Conservation (phyloP, 2,113 vertebrate genomes). For the Bothrops jararaca region DNA sequence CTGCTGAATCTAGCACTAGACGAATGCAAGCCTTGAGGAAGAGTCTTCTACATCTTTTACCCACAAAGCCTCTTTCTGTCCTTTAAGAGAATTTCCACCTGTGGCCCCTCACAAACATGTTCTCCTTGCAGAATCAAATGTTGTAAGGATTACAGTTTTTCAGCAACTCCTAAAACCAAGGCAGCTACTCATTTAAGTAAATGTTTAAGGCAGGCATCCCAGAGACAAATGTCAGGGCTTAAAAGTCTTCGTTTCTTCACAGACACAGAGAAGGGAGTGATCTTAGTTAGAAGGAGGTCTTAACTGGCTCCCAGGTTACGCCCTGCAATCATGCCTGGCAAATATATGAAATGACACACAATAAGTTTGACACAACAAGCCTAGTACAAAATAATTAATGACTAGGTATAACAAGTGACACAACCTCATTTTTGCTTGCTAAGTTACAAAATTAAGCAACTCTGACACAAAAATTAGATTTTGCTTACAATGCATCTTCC, state of each 20-base stretch:
- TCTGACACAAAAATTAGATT: constrained; percentile 53
- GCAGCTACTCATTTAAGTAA: not conserved
- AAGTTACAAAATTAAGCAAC: constrained; percentile 62
- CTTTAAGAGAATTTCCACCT: not conserved
- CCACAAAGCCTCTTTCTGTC: not conserved
- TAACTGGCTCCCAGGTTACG: not conserved
- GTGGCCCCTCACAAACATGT: not conserved
- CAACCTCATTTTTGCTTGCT: constrained; percentile 12
- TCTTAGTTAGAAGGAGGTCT: not conserved
- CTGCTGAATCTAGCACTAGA: not conserved
- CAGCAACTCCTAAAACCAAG: not conserved
- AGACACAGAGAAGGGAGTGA: not conserved
- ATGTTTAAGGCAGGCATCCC: not conserved
- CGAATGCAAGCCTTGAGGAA: not conserved
- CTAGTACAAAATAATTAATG: constrained; percentile 18
- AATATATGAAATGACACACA: not conserved
- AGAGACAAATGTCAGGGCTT: not conserved
- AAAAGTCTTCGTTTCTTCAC: not conserved
- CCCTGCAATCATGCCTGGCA: no score
- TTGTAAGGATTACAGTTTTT: not conserved
- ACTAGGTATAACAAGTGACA: constrained; percentile 17
- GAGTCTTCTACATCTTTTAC: not conserved
- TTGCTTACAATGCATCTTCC: constrained; percentile 32
- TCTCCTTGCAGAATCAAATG: not conserved
- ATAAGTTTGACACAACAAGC: not conserved